These are phyloP conservation scores for Sepiola atlantica DNA, from an alignment of 2,888 invertebrate species.

Conservation along the genomic window DNA sequence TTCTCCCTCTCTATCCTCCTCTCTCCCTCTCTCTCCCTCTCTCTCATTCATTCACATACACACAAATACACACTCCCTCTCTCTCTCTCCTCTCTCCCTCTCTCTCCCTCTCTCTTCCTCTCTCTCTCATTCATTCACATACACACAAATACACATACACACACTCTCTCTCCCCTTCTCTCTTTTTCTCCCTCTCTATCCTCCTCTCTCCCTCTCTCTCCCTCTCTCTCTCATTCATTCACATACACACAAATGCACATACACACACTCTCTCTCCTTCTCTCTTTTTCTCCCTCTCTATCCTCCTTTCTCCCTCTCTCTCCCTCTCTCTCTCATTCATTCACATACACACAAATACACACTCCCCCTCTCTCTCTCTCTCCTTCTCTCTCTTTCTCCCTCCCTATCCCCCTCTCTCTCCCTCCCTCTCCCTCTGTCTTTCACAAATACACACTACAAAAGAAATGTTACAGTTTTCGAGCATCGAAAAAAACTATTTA, in stretches of 20 bases:
- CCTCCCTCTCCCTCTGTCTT: too few species aligned
- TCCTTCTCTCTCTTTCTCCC: background rate
- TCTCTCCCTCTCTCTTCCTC: background rate
- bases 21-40: background rate
- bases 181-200: too few species aligned
- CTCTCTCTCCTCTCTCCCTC: background rate
- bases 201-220: too few species aligned
- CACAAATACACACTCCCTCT: background rate
- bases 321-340: background rate
- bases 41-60: background rate
- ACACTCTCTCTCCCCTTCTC: too few species aligned
- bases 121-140: background rate
- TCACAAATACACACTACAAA: too few species aligned
- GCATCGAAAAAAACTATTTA: too few species aligned
- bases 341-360: background rate
- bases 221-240: background rate
- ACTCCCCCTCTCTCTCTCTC: background rate
- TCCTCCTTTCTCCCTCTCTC: background rate
- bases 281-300: background rate
- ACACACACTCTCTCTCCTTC: background rate
- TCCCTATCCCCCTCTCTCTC: background rate
- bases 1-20: background rate
- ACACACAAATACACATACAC: background rate
- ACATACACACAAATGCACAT: background rate
- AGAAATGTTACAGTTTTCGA: too few species aligned